Evolutionary conservation across 2,797 vertebrate species (phyloP).

Genomic region (Gymnoscopelus microlampas): DNA sequence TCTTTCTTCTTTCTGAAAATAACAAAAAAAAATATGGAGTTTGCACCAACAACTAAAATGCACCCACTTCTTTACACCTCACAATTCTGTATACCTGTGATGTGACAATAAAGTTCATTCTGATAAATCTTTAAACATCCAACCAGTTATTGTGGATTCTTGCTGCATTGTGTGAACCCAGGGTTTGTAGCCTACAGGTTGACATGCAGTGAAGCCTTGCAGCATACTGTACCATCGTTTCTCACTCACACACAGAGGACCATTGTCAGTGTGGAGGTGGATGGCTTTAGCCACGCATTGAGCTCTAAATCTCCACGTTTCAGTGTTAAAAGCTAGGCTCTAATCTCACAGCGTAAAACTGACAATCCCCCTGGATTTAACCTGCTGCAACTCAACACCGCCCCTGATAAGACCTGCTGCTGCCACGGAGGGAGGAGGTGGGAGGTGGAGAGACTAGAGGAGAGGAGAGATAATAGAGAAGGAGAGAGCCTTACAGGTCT

Average conservation of each 20-base stretch:
- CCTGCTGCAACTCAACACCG: constrained; percentile 44
- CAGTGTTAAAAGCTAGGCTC: constrained; percentile 53
- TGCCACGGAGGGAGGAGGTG: constrained; percentile 48
- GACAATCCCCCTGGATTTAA: constrained; percentile 64
- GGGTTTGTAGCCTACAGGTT: too few relatives aligned
- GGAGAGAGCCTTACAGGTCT: not conserved
- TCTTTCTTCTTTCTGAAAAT: too few relatives aligned
- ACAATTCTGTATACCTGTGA: too few relatives aligned
- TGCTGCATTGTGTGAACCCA: too few relatives aligned
- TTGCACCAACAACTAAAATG: too few relatives aligned
- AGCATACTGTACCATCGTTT: too few relatives aligned
- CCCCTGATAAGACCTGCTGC: constrained; percentile 62
- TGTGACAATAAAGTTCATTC: too few relatives aligned
- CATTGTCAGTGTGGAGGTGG: constrained; percentile 49
- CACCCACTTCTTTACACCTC: too few relatives aligned
- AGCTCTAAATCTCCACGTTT: constrained; percentile 35
- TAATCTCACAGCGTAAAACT: constrained; percentile 65
- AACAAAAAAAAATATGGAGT: too few relatives aligned
- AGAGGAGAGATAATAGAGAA: constrained; percentile 3
- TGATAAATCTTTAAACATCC: too few relatives aligned
- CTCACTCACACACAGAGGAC: constrained; percentile 25
- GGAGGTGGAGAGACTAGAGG: not conserved
- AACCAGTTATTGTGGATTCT: too few relatives aligned
- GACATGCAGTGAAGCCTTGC: too few relatives aligned
- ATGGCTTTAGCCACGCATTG: constrained; percentile 38